Base-by-base conservation (phyloP, 2,888 invertebrate genomes). In the Leptinotarsa tumamoca region DNA sequence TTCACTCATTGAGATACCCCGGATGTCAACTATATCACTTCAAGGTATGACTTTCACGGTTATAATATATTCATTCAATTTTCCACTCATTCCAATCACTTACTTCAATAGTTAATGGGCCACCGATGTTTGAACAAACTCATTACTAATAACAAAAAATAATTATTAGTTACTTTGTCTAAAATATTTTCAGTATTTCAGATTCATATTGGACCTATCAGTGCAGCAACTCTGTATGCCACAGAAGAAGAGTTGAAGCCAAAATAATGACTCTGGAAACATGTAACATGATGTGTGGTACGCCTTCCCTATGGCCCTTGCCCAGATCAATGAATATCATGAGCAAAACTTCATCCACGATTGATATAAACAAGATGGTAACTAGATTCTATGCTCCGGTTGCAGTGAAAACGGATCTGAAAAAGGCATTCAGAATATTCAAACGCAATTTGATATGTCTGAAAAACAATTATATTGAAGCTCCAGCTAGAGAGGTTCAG, bases 211-310 rank as follows among this genome's bases (percentile, higher is more conserved):
- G 94, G 94, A 93, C 93, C 1, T 94, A 94, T 91, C 90, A 91
- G 27, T 94, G 94, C 85, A 90, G 91, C 63, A 87, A 89, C 27
- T 90, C 91, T 78, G 90, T 91, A 80, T 94, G 94, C 88, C 92
- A 92, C 78, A 86, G 88, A 71, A 87, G 89, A 72, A 85, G 87
- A 67, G 85, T 89, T 71, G 87, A 87, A 2, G 78, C 80, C 61
- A 86, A 89, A 71, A 88, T 87, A 23, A 83, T 88, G 17, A 92
- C 93, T 10, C 89, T 94, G 79, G 90, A 91, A 68, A 93, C 93
- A 14, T 95, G 95, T 87, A 92, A 92, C 81, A 94, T 94, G 90
- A 90, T 93, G 14, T 95, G 95, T 86, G 92, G 92, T 18, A 89
- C 90, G 75, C 90, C 90, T 17, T 92, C 94, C 78, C 89, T 94